These are phyloP conservation scores for Atta colombica DNA, from an alignment of 1,140 invertebrate genomes.

Conservation along the genomic window DNA sequence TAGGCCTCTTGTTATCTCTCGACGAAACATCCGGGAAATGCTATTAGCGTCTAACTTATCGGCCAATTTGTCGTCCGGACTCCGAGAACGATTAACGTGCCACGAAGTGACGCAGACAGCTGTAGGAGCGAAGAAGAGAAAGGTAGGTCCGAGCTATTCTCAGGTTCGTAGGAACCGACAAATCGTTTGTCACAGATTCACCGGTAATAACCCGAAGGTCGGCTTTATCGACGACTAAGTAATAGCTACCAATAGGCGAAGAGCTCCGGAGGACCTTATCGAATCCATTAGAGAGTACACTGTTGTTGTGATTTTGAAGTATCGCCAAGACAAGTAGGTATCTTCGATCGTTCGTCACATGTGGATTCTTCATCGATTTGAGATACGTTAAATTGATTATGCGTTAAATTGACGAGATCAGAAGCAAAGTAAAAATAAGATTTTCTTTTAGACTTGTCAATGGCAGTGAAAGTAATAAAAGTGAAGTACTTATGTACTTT, in stretches of 20 bases:
- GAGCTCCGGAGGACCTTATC: conserved; percentile 71
- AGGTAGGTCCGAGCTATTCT: conserved; percentile 60
- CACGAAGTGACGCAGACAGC: conserved; percentile 51
- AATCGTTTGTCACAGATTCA: conserved; percentile 75
- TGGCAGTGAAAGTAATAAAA: background rate
- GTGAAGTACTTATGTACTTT: background rate
- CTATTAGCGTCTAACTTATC: conserved; percentile 77
- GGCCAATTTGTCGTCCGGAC: conserved; percentile 76
- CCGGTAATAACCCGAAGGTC: conserved; percentile 73
- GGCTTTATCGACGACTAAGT: conserved; percentile 79
- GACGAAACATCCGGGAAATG: conserved; percentile 73
- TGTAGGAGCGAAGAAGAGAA: conserved; percentile 24
- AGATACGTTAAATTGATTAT: conserved; percentile 48
- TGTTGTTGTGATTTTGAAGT: conserved; percentile 70
- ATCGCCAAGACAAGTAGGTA: conserved; percentile 59
- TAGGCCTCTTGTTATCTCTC: conserved; percentile 17
- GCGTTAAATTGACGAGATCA: conserved; percentile 60
- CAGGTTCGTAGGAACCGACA: conserved; percentile 40
- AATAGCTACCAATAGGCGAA: conserved; percentile 80
- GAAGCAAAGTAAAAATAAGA: background rate
- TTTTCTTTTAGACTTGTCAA: background rate
- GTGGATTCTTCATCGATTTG: conserved; percentile 20
- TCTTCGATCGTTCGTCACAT: conserved; percentile 70
- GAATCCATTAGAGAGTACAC: conserved; percentile 77
- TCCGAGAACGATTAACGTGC: conserved; percentile 68